A percentile compares a stretch with the other conserved stretches of the same genome.
Conservation (phyloP, 2,113 vertebrate species). For the Megaleporinus macrocephalus region DNA sequence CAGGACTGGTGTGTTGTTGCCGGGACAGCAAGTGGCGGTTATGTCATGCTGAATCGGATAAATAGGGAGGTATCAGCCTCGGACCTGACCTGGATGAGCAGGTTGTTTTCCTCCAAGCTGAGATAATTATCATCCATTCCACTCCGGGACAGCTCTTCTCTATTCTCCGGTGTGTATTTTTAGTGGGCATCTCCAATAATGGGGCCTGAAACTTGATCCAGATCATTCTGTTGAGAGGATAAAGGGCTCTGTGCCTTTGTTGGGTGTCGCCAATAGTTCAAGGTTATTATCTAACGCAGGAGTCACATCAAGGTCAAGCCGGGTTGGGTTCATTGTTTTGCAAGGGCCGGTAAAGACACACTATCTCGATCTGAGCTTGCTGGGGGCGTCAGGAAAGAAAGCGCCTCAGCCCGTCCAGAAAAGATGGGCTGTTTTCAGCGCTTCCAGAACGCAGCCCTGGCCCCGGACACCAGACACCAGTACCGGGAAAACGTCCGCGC, state of each 20-base stretch:
- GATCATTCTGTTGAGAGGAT: constrained; percentile 34
- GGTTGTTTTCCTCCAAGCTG: constrained; percentile 33
- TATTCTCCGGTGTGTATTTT: constrained; percentile 45
- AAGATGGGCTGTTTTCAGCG: neutral
- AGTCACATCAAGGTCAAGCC: constrained; percentile 67
- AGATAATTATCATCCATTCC: constrained; percentile 49
- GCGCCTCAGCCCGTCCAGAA: neutral
- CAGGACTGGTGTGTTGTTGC: neutral
- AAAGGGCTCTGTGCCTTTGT: constrained; percentile 22
- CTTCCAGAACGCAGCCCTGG: neutral
- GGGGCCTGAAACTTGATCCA: constrained; percentile 41
- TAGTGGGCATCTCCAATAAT: constrained; percentile 48
- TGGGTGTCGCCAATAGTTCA: constrained; percentile 64
- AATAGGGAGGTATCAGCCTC: neutral
- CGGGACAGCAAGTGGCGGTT: neutral
- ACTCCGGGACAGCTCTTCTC: constrained; percentile 33
- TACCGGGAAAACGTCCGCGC: constrained; percentile 1
- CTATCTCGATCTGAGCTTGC: constrained; percentile 17
- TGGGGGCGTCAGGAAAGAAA: neutral
- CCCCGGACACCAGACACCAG: neutral
- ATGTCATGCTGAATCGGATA: constrained; percentile 14
- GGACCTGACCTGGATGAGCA: constrained; percentile 31
- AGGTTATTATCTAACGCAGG: constrained; percentile 75
- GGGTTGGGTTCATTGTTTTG: constrained; percentile 64
- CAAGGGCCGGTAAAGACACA: constrained; percentile 29